Evolutionary conservation across 2,113 vertebrate species (phyloP), one percentile per base, ranked within the genome.

Genomic region (Pongo pygmaeus): DNA sequence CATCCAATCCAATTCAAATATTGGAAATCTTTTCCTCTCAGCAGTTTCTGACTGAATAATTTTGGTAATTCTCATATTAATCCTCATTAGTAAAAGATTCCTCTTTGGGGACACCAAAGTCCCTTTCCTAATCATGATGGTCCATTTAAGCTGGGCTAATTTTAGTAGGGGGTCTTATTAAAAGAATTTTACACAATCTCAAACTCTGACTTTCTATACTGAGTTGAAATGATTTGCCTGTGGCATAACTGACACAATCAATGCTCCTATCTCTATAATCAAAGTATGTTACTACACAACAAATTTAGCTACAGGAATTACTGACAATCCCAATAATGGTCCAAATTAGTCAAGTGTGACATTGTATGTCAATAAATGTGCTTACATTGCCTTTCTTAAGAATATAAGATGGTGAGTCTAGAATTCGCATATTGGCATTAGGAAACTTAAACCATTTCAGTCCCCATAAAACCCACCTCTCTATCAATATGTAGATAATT

Each of bases 51-150:
- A 75, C 59, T 84, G 79, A 94, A 52, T 96, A 92, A 84, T 89
- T 97, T 96, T 69, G 64, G 79, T 97, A 90, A 88, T 96, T 95
- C 80, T 87, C 92, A 84, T 59, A 94, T 96, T 96, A 92, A 96
- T 93, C 81, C 90, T 92, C 79, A 96, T 94, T 97, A 95, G 85
- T 46, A 84, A 94, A 84, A 89, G 67, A 92, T 77, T 84, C 43
- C 79, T 88, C 64, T 74, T 77, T 72, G 14, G 61, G 43, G 72
- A 97, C 70, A 91, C 74, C 9, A 27, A 90, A 50, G 43, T 95
- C 70, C 61, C 72, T 92, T 92, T 96, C 75, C 96, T 96, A 84
- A 94, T 83, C 59, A 83, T 78, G n/a, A 78, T 20, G 80, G 84
- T 23, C 70, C 92, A 30, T 59, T 95, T 93, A 97, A 91, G 40